Percentiles rank a stretch among this genome's conserved stretches.
These are phyloP conservation scores for Chloroclystis v-ata DNA, from an alignment of 2,888 invertebrate species.

Conservation along the genomic window DNA sequence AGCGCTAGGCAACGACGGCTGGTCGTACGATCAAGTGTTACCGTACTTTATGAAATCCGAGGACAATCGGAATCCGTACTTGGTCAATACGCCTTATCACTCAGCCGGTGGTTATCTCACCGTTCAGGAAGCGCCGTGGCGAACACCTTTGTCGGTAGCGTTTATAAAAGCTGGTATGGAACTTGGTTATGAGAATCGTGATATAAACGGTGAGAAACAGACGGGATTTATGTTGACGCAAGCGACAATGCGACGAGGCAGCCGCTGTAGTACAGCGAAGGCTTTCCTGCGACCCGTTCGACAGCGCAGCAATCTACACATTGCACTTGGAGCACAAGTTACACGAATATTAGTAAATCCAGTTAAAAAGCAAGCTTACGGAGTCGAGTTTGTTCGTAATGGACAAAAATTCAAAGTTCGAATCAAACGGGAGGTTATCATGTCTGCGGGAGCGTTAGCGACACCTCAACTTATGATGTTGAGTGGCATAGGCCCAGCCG, in stretches of 20 bases:
- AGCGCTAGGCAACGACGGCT: constrained; percentile 88
- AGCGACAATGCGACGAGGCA: constrained; percentile 89
- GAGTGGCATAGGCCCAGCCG: constrained; percentile 90
- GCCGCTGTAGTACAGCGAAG: constrained; percentile 91
- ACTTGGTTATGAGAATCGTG: constrained; percentile 88
- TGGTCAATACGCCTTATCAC: constrained; percentile 86
- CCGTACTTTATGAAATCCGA: constrained; percentile 93
- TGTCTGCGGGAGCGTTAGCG: constrained; percentile 92
- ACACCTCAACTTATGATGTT: constrained; percentile 94
- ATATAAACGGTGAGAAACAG: constrained; percentile 89
- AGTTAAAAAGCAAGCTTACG: constrained; percentile 84
- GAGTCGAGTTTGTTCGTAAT: constrained; percentile 84
- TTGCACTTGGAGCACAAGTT: constrained; percentile 87
- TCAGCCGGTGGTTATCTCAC: constrained; percentile 88
- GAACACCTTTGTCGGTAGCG: constrained; percentile 87
- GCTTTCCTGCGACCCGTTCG: constrained; percentile 90
- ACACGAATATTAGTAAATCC: constrained; percentile 83
- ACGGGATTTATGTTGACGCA: constrained; percentile 93
- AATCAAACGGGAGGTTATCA: constrained; percentile 88
- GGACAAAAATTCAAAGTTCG: constrained; percentile 81
- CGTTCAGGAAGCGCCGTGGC: constrained; percentile 91
- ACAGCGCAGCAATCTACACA: constrained; percentile 86
- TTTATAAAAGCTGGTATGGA: constrained; percentile 90
- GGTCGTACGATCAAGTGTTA: constrained; percentile 89
- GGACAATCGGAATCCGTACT: constrained; percentile 90